phyloP scores from a whole-genome alignment of 2,797 vertebrate species.

The Semotilus atromaculatus region DNA sequence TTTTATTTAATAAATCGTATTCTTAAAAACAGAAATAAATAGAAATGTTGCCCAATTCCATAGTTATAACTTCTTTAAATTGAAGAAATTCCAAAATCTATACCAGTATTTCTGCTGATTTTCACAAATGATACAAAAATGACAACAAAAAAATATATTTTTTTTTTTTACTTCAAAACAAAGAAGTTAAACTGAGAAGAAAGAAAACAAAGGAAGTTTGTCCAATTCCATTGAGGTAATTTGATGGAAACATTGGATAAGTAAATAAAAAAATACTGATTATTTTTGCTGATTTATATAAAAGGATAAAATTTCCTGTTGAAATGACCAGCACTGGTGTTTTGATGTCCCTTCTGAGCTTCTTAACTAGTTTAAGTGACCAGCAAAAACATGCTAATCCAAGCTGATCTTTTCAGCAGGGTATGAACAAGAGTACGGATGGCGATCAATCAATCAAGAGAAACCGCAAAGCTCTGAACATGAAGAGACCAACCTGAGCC shows the following conservation, averaged over 20 bases:
- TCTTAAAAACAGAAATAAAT: background rate
- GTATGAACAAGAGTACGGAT: background rate
- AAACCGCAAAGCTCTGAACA: background rate
- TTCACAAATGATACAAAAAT: background rate
- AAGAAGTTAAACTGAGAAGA: background rate
- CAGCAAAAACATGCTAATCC: background rate
- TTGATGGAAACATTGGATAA: background rate
- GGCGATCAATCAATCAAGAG: background rate
- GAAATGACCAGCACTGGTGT: constrained; percentile 2
- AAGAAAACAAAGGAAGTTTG: background rate
- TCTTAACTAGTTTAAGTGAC: background rate
- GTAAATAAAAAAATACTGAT: background rate
- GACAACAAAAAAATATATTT: background rate
- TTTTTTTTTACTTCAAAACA: background rate
- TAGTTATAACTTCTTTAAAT: background rate
- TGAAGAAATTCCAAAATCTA: background rate
- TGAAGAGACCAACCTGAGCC: constrained; percentile 13
- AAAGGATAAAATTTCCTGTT: background rate
- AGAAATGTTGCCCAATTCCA: background rate
- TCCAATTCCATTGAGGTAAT: background rate
- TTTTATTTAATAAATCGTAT: background rate
- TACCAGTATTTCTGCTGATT: background rate
- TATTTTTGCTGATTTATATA: background rate
- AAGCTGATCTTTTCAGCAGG: constrained; percentile 8
- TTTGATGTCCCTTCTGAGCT: background rate